Evolutionary conservation across 1,140 invertebrate genomes (phyloP), one percentile per base, ranked within the genome.

Genomic region (Drosophila persimilis): DNA sequence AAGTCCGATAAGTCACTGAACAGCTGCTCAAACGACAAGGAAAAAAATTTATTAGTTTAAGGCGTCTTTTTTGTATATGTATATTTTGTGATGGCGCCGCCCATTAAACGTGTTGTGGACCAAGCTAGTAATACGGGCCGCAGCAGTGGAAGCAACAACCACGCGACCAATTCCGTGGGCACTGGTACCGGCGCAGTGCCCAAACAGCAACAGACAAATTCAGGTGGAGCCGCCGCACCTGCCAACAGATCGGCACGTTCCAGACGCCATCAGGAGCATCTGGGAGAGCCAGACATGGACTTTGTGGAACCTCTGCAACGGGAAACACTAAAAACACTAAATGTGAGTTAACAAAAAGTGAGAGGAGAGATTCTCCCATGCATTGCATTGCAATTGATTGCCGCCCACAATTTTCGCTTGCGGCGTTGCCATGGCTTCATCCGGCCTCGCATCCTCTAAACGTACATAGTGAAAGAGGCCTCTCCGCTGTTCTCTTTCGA

Each of bases 281-380:
- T 73, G 41, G 77, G 64, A 13, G 60, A 86, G n/a, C 81, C 62
- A 15, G 77, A 73, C 51, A 69, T 77, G 46, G 89, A 90, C 56
- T 63, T 89, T n/a, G 72, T 77, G 46, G 63, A 66, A n/a, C 77
- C 84, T 13, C 60, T 85, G 24, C 69, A 74, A 46, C 53, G 75
- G 26, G 78, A 79, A 6, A 62, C 73, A 20, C 62, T 76, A 6
- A 90, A 79, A 43, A 84, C 76, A 1, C 54, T 90, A 46, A 89
- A 80, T 52, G 89, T 90, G 62, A 89, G 89, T 80, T 66, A 62
- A 5, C 11, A 39, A 39, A 39, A 39, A 39, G 11, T 39, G 11
- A 11, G 35, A 39, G 35, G 4, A 4, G 3, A 4, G 35, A 13
- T 39, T 39, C 35, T 39, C 35, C 11, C 11, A 13, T 71, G 62